Conservation (phyloP, 2,113 vertebrate species). For the Phaethornis superciliosus region DNA sequence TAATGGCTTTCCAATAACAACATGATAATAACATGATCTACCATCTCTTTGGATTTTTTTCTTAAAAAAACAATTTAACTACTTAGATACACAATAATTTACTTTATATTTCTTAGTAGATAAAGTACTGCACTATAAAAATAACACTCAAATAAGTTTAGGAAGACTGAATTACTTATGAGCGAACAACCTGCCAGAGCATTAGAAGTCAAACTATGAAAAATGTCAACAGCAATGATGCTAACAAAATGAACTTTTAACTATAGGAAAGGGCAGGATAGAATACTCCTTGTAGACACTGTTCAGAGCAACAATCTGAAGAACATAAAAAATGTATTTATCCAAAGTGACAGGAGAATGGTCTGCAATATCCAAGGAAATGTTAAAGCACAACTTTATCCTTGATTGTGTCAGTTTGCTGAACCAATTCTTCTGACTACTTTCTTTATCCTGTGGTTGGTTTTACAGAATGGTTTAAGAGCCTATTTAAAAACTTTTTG, state of each 20-base stretch:
- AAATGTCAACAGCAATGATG: neutral
- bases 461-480: neutral
- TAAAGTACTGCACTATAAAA: neutral
- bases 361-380: neutral
- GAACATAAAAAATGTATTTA: neutral
- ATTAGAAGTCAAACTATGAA: neutral
- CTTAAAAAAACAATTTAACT: neutral
- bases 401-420: neutral
- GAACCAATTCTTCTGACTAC: neutral
- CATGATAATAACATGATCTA: neutral
- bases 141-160: neutral
- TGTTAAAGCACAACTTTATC: neutral
- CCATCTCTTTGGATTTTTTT: neutral
- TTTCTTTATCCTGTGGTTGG: neutral
- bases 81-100: neutral
- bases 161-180: neutral
- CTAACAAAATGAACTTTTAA: neutral
- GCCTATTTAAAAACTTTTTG: neutral
- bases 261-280: neutral
- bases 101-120: neutral
- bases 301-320: neutral
- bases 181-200: neutral
- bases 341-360: neutral
- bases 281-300: neutral
- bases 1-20: neutral